Evolutionary conservation across 2,113 vertebrate species (phyloP).

Genomic region (Trochalopteron elliotii): DNA sequence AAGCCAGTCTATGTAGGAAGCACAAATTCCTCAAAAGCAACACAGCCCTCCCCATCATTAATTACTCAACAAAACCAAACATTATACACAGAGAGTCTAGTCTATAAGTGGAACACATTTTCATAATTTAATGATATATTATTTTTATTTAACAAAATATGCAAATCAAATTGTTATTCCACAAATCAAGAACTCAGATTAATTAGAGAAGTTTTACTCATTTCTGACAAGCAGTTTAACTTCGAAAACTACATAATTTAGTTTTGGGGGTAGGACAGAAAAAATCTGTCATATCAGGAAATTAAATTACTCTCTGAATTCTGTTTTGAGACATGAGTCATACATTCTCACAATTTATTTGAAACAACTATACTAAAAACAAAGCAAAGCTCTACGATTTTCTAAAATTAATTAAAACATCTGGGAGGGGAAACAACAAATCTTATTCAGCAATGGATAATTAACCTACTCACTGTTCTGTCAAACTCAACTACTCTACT

Average conservation of each 20-base stretch:
- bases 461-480: neutral
- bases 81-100: neutral
- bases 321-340: constrained; percentile 32
- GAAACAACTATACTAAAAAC: constrained; percentile 21
- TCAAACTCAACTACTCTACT: neutral
- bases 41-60: neutral
- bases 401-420: neutral
- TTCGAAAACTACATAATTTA: neutral
- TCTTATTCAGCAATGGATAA: neutral
- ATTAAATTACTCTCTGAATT: constrained; percentile 3
- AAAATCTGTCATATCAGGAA: neutral
- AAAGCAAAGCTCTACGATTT: neutral
- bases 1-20: neutral
- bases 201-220: constrained; percentile 32
- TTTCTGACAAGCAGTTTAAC: neutral
- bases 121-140: constrained; percentile 37
- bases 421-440: neutral
- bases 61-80: neutral
- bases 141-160: constrained; percentile 36
- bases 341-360: constrained; percentile 11
- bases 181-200: constrained; percentile 28
- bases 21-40: neutral
- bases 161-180: constrained; percentile 38
- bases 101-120: constrained; percentile 16
- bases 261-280: neutral